phyloP scores from a whole-genome alignment of 2,113 vertebrate genomes.

The Nesoenas mayeri region DNA sequence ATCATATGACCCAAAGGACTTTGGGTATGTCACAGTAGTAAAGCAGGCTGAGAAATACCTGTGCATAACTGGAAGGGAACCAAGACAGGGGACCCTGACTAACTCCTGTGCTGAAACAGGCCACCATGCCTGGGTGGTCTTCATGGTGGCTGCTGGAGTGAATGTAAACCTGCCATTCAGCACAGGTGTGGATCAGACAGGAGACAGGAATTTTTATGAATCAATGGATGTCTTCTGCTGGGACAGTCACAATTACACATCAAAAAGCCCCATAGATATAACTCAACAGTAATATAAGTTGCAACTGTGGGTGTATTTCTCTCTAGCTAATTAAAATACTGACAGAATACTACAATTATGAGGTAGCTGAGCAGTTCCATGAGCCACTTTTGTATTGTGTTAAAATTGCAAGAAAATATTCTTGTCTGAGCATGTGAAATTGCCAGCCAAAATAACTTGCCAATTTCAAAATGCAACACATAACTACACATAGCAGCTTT shows the following conservation, averaged over 20 bases:
- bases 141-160: not conserved
- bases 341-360: not conserved
- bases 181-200: not conserved
- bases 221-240: not conserved
- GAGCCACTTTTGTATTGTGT: not conserved
- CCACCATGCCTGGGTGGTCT: fast-evolving
- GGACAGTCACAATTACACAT: fast-evolving
- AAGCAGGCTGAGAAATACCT: not conserved
- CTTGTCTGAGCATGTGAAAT: not conserved
- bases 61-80: not conserved
- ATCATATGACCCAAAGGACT: not conserved
- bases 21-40: not conserved
- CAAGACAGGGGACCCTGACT: fast-evolving
- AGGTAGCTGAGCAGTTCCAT: not conserved
- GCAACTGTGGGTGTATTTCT: not conserved
- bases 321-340: not conserved
- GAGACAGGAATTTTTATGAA: not conserved
- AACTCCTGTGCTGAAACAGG: fast-evolving
- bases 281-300: not conserved
- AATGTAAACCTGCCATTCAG: not conserved
- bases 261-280: not conserved
- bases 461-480: not conserved
- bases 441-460: not conserved
- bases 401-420: not conserved
- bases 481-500: not conserved